Percentiles rank a stretch among this genome's conserved stretches.
These are phyloP conservation scores for Agonopterix arenella DNA, from an alignment of 2,888 invertebrate genomes.

Conservation along the genomic window DNA sequence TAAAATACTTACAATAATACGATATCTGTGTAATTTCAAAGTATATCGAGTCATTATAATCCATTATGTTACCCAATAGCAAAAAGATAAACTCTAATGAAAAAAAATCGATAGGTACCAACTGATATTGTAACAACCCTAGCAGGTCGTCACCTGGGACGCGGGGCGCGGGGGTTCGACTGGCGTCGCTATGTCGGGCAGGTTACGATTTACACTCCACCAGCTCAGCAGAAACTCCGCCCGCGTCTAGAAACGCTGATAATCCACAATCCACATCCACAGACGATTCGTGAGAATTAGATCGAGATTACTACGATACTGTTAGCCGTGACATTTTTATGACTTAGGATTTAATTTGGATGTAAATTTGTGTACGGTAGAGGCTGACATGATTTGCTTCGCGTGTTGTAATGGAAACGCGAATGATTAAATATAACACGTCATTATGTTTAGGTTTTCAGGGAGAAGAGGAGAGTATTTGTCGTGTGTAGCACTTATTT, in stretches of 20 bases:
- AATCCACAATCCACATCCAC: slow-evolving; percentile 67
- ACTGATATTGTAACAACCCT: slow-evolving; percentile 20
- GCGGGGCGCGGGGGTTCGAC: slow-evolving; percentile 31
- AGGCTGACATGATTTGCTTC: not conserved
- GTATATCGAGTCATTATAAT: too few relatives aligned
- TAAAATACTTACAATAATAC: too few relatives aligned
- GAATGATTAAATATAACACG: too few relatives aligned
- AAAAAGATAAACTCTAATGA: too few relatives aligned
- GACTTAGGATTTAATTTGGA: not conserved
- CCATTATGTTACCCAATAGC: too few relatives aligned
- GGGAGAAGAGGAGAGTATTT: too few relatives aligned
- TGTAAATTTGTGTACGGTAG: not conserved
- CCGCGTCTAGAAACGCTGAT: slow-evolving; percentile 69
- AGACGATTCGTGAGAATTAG: slow-evolving; percentile 67
- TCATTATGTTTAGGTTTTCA: too few relatives aligned
- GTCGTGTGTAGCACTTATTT: too few relatives aligned
- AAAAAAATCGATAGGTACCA: too few relatives aligned
- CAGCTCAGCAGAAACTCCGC: slow-evolving; percentile 71
- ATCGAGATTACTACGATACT: slow-evolving; percentile 60
- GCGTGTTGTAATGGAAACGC: too few relatives aligned
- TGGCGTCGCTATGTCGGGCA: slow-evolving; percentile 71
- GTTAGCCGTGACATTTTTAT: slow-evolving; percentile 4
- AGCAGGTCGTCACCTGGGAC: slow-evolving; percentile 65
- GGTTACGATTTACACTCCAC: slow-evolving; percentile 77
- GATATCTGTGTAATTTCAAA: too few relatives aligned